phyloP scores from a whole-genome alignment of 2,113 vertebrate species.

The Aptenodytes forsteri region DNA sequence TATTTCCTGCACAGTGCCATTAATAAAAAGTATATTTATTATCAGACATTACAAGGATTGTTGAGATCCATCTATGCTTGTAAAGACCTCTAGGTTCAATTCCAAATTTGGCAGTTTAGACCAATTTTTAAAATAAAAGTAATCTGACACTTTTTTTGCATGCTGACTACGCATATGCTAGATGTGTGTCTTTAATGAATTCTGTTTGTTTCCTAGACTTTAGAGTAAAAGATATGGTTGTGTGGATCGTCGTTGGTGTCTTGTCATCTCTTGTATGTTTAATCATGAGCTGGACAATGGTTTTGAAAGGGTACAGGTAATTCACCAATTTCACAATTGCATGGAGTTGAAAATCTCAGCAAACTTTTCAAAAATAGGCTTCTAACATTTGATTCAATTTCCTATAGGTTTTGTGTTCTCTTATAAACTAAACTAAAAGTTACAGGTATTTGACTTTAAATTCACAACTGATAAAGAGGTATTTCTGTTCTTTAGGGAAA shows the following conservation, averaged over 20 bases:
- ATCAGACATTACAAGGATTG: not conserved
- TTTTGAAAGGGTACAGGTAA: conserved; percentile 87
- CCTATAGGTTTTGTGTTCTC: not conserved
- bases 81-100: not conserved
- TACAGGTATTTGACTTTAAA: not conserved
- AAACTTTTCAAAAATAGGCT: not conserved
- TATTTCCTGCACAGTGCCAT: not conserved
- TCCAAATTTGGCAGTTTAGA: not conserved
- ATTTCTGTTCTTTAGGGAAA: not conserved
- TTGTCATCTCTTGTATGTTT: conserved; percentile 82
- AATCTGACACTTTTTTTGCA: not conserved
- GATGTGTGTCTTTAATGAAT: not conserved
- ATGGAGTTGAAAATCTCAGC: not conserved
- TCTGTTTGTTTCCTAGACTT: conserved; percentile 74
- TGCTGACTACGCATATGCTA: not conserved
- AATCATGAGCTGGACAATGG: conserved; percentile 81
- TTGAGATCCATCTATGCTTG: not conserved
- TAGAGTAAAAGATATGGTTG: conserved; percentile 74
- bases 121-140: not conserved
- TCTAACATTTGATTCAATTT: not conserved
- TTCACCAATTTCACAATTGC: not conserved
- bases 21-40: not conserved
- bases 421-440: not conserved
- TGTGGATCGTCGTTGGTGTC: conserved; percentile 84
- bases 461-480: not conserved